Base-by-base conservation (phyloP, 1,140 invertebrate species). In the Bombus polaris region DNA sequence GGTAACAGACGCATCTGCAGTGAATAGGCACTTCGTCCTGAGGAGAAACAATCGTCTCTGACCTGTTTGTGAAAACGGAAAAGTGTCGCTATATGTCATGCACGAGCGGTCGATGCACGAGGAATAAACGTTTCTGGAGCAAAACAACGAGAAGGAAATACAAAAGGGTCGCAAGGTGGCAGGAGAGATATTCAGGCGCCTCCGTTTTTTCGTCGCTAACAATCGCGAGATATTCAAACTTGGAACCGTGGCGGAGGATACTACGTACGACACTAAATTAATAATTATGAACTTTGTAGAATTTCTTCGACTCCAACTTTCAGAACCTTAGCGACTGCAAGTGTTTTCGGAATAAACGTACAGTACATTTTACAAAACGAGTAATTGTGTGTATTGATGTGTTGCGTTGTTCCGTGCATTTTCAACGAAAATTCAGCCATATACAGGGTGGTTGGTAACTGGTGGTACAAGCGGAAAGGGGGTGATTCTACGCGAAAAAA, bases 21-120 rank as follows among this genome's bases (percentile, higher is more conserved):
- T 88, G 83, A 88, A 88, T 87, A 88, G 81, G 70, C 81, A 88
- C 87, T 96, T 92, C 94, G 94, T 91, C 93, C 94, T 78, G 47
- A 59, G 70, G 35, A 53, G 79, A 68, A 81, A 59, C 71, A 81
- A 87, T 74, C 70, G 65, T 78, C 74, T 59, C 44, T 44, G 62
- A 74, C 53, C 47, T 65, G 87, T 87, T 88, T 78, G 74, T 62
- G 65, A 83, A 75, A 53, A 59, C 44, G 42, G 28, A 32, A 65
- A 75, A 75, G 81, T 32, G 59, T 87, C 79, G 79, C 66, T 78
- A 77, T 87, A 83, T 62, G 74, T 80, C 62, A 87, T 82, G 72
- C 72, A 37, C 75, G 39, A 62, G 32, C 59, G 47, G 18, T 68
- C 44, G 62, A 87, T 75, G 59, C 53, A 66, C 72, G 71, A 4